A percentile compares a stretch with the other conserved stretches of the same genome.
Conservation (phyloP, 2,113 vertebrate species). For the Dasyurus viverrinus region DNA sequence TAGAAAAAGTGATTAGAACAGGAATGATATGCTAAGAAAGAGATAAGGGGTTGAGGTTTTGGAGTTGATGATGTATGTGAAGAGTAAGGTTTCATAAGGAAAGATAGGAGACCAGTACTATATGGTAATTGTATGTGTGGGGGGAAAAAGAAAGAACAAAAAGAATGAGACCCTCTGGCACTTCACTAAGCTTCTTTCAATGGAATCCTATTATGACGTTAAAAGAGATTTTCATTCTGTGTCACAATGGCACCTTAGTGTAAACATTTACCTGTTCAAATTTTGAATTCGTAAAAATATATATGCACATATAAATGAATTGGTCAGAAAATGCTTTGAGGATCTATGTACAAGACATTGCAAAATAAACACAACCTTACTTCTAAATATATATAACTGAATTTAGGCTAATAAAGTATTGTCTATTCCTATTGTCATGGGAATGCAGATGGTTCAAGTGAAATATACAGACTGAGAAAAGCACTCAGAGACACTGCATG, state of each 20-base stretch:
- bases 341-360: not conserved
- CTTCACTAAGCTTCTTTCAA: not conserved
- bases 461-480: not conserved
- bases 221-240: not conserved
- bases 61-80: not conserved
- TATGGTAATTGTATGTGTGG: not conserved
- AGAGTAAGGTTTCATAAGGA: not conserved
- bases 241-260: not conserved
- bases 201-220: not conserved
- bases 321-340: not conserved
- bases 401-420: conserved; percentile 26
- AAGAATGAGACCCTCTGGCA: not conserved
- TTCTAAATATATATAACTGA: conserved; percentile 42
- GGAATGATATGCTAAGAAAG: not conserved
- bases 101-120: not conserved
- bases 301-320: not conserved
- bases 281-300: not conserved
- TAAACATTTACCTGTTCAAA: not conserved
- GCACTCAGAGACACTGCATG: not conserved
- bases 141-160: not conserved
- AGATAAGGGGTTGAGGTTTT: not conserved
- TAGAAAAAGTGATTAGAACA: not conserved
- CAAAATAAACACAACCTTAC: not conserved
- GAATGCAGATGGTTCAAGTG: not conserved
- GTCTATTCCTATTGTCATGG: not conserved